Base-by-base conservation (phyloP, 2,888 invertebrate genomes). In the Parasteatoda lunata region DNA sequence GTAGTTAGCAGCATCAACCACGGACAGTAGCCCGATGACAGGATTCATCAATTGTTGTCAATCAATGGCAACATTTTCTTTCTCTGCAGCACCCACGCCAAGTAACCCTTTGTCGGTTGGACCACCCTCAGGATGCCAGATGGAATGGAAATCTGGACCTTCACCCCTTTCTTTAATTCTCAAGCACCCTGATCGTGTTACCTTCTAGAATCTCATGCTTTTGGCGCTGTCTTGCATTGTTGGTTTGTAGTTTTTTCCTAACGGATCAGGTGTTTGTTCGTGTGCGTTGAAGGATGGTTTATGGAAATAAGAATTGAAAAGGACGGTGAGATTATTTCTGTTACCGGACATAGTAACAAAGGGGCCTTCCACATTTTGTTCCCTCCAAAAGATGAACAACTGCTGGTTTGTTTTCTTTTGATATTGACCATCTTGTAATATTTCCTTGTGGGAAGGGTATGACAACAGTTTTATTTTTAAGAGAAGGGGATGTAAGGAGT, bases 131-230 rank as follows among this genome's bases (percentile, higher is more conserved):
- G 73, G 72, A 81, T 68, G 15, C 64, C 80, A 52, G 71, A 72
- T 72, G 72, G 72, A 66, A 73, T 9, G n/a, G 11, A 59, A 13
- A 59, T 11, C 65, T n/a, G 59, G 71, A 71, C 59, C 79, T 51
- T 64, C 48, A 52, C 65, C 77, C 77, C 66, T 52, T 15, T 8
- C 15, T n/a, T 52, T 65, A 47, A 66, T 69, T 15, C 6, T 9
- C 49, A n/a, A 49, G 64, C 47, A 81, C 54, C 68, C 81, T 69
- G 73, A 81, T 81, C 81, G 81, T 73, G 81, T 81, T 81, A 75
- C 81, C 54, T 9, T 15, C 69, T 71, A 64, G 52, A 70, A n/a
- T 51, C n/a, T 30, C 30, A 30, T 30, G 30, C 30, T 30, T 30
- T 2, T 59, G 30, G 59, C 9, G 15, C 59, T 66, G 80, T 13